Percentiles rank a stretch among this genome's conserved stretches.
Evolutionary conservation across 2,888 invertebrate species (phyloP).

Genomic region (Microchrysa polita): DNA sequence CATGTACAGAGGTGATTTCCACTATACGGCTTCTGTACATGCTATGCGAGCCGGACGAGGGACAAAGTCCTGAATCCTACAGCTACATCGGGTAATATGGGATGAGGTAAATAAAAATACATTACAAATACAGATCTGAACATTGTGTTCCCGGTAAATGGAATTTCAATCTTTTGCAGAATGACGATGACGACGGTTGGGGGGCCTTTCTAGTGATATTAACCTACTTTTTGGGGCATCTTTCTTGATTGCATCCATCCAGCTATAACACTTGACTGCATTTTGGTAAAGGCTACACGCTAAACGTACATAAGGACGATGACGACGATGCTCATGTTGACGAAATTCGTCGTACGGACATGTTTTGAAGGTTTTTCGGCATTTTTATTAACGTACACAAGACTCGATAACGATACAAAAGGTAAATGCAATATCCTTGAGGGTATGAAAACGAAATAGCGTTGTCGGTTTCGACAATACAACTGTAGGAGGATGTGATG

Average conservation of each 20-base stretch:
- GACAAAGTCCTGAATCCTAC: background rate
- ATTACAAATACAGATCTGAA: slow-evolving; percentile 13
- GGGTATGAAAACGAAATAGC: slow-evolving; percentile 26
- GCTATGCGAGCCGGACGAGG: background rate
- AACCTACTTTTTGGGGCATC: slow-evolving; percentile 31
- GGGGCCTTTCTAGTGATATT: slow-evolving; percentile 21
- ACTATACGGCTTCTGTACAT: too few relatives aligned
- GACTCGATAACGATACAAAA: slow-evolving; percentile 25
- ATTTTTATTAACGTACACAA: background rate
- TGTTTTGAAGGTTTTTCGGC: slow-evolving; percentile 7
- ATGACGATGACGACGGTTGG: background rate
- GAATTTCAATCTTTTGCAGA: slow-evolving; percentile 10
- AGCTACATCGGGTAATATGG: background rate
- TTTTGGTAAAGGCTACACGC: slow-evolving; percentile 18
- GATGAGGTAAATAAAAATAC: slow-evolving; percentile 16
- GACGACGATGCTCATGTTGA: slow-evolving; percentile 9
- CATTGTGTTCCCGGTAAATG: slow-evolving; percentile 5
- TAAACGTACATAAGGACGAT: too few relatives aligned
- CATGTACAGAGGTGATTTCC: too few relatives aligned
- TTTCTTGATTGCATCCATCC: slow-evolving; percentile 42
- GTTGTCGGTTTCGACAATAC: slow-evolving; percentile 1
- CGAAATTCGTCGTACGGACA: slow-evolving; percentile 18
- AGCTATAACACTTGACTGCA: slow-evolving; percentile 46
- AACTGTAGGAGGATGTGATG: background rate
- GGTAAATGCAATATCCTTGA: slow-evolving; percentile 40